Evolutionary conservation across 37 sponge, comb jelly and placozoan species (phyloP).

Genomic region (Bolinopsis microptera): DNA sequence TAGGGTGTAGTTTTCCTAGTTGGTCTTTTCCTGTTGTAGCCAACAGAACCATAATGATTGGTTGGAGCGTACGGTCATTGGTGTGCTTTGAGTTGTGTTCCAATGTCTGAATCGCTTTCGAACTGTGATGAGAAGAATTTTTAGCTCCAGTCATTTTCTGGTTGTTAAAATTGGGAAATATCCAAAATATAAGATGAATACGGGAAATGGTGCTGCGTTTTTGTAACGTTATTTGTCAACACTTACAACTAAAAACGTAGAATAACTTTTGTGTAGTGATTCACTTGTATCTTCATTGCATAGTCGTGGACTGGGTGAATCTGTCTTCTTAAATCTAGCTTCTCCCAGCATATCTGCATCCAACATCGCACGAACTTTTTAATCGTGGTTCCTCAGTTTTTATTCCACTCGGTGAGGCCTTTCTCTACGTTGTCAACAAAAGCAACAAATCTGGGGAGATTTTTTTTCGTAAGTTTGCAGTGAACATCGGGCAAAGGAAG

Average conservation of each 20-base stretch:
- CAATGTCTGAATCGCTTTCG: conserved; percentile 21
- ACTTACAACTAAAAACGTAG: too few relatives aligned
- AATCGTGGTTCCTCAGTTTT: neutral
- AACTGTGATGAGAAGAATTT: neutral
- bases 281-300: conserved; percentile 53
- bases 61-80: conserved; percentile 41
- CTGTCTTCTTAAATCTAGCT: conserved; percentile 45
- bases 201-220: too few relatives aligned
- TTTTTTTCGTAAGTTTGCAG: too few relatives aligned
- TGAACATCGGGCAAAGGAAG: too few relatives aligned
- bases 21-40: neutral
- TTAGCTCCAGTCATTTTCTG: neutral
- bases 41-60: neutral
- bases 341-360: conserved; percentile 43
- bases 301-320: conserved; percentile 45
- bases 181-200: too few relatives aligned
- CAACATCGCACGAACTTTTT: neutral
- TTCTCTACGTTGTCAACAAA: conserved; percentile 15
- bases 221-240: too few relatives aligned
- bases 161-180: too few relatives aligned
- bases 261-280: too few relatives aligned
- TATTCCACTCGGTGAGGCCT: neutral
- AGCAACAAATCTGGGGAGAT: neutral
- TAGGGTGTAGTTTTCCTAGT: neutral
- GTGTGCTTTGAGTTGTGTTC: conserved; percentile 36